Percentiles rank a stretch among this genome's conserved stretches.
Evolutionary conservation across 2,888 invertebrate species (phyloP).

Genomic region (Dromius quadrimaculatus): DNA sequence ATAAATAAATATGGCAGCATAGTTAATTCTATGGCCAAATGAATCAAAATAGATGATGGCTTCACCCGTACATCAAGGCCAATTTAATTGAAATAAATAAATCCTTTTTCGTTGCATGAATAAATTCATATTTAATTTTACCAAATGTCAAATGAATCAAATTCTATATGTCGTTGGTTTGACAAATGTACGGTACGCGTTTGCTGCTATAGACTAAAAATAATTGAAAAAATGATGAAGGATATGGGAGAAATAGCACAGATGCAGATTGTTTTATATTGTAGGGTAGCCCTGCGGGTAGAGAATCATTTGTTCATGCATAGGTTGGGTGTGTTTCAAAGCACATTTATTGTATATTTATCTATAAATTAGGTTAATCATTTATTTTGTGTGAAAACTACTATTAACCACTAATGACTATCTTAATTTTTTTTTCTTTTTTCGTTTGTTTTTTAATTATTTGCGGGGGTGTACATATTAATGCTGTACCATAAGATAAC

Average conservation of each 20-base stretch:
- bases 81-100: too few species aligned
- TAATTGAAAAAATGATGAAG: neutral
- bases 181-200: constrained; percentile 10
- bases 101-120: too few species aligned
- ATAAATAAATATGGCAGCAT: too few species aligned
- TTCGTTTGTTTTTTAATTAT: constrained; percentile 23
- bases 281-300: constrained; percentile 42
- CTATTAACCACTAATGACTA: constrained; percentile 33
- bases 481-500: constrained; percentile 49
- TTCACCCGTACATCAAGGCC: too few species aligned
- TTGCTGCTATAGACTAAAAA: constrained; percentile 11
- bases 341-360: constrained; percentile 60
- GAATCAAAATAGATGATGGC: too few species aligned
- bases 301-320: constrained; percentile 51
- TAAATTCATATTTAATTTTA: too few species aligned
- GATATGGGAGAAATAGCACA: constrained; percentile 50
- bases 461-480: constrained; percentile 34
- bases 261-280: constrained; percentile 46
- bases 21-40: too few species aligned
- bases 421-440: constrained; percentile 17
- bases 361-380: constrained; percentile 51
- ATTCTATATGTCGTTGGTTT: too few species aligned
- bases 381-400: constrained; percentile 47
- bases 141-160: too few species aligned
- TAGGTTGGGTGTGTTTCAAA: constrained; percentile 60